Evolutionary conservation across 1,140 invertebrate species (phyloP), one percentile per base, ranked within the genome.

Genomic region (Spodoptera frugiperda): DNA sequence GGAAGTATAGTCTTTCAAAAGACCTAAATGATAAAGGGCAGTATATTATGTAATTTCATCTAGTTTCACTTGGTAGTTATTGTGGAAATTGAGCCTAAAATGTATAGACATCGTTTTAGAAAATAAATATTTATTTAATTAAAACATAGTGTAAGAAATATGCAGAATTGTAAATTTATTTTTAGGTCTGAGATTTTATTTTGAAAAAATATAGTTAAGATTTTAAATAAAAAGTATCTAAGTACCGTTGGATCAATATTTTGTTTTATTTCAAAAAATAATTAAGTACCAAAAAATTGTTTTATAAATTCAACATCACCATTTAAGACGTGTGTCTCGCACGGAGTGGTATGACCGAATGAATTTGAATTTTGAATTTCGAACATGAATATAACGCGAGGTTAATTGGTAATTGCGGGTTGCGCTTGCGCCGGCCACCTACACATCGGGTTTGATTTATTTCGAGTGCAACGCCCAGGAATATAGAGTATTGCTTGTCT

Each of bases 391-490:
- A 81, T 81, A 79, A 86, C 79, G 79, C 89, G 89, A 87, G 55
- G 78, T 89, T 91, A 92, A 92, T 92, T 89, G 88, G 85, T 92
- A 92, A 92, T 92, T 90, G 87, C 84, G 59, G 83, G 86, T 85
- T 88, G 82, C 78, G 73, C 46, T n/a, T 46, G 55, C 67, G 70
- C 79, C 17, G 87, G 80, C 89, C 89, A 91, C 89, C 89, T 89
- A 91, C 89, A 85, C 81, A 78, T 78, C 48, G 44, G 59, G 79
- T 78, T 82, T 91, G 91, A 92, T 91, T 91, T 89, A 92, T 91
- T 83, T 85, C 77, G 63, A 67, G 75, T 78, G 84, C 46, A 83
- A 82, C 89, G 87, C 89, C 87, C 87, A 55, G 76, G 76, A 79
- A 83, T 86, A 87, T 85, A 80, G 81, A 85, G 80, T 86, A 89